Evolutionary conservation across 1,140 invertebrate genomes (phyloP).

Genomic region (Euwallacea fornicatus): DNA sequence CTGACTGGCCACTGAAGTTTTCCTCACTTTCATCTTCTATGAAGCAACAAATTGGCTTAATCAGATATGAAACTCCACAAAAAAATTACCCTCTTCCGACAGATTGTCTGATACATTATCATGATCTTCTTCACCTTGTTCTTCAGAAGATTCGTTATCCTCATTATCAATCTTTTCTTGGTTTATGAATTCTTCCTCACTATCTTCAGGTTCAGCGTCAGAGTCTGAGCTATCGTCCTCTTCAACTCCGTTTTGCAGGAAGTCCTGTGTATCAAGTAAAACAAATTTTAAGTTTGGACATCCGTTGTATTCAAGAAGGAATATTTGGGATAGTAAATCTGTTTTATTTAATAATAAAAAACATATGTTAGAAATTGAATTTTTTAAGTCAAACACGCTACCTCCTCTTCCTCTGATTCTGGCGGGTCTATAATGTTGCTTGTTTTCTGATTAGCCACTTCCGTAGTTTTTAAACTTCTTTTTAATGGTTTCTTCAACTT

Average conservation of each 20-base stretch:
- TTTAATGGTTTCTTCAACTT: slow-evolving; percentile 35
- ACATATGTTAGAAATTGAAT: background rate
- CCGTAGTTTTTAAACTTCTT: slow-evolving; percentile 24
- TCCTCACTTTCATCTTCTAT: slow-evolving; percentile 13
- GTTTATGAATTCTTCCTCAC: slow-evolving; percentile 39
- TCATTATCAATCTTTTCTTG: slow-evolving; percentile 34
- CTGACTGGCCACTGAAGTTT: background rate
- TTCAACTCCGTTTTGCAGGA: slow-evolving; percentile 40
- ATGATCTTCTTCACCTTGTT: slow-evolving; percentile 52
- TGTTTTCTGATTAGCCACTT: background rate
- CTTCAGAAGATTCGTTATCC: slow-evolving; percentile 45
- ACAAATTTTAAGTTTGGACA: background rate
- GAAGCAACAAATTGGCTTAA: background rate
- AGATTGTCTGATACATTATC: slow-evolving; percentile 40
- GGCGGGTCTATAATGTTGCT: slow-evolving; percentile 10
- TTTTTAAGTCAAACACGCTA: background rate
- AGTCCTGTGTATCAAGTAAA: slow-evolving; percentile 18
- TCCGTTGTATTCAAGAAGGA: too few species aligned
- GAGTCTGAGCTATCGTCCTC: slow-evolving; percentile 60
- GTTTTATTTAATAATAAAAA: slow-evolving; percentile 1
- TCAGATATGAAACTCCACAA: background rate
- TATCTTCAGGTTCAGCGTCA: slow-evolving; percentile 54
- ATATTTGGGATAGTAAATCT: background rate
- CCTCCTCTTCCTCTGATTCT: slow-evolving; percentile 11
- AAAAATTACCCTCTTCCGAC: slow-evolving; percentile 25